Conservation (phyloP, 2,113 vertebrate species). For the Polypterus senegalus region DNA sequence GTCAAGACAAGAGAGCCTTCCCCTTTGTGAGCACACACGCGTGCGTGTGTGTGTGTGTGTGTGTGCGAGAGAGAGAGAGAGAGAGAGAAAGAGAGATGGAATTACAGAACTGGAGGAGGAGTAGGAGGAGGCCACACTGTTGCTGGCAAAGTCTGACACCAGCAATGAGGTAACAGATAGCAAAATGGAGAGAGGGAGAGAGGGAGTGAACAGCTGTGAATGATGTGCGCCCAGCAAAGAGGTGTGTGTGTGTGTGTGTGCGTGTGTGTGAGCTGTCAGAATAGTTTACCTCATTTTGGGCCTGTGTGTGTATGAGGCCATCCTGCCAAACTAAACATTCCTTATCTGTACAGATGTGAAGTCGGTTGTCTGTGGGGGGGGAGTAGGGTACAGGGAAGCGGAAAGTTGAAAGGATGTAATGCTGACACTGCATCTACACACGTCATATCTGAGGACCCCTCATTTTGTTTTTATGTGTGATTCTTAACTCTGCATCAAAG, state of each 20-base stretch:
- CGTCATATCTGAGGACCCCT: too few relatives aligned
- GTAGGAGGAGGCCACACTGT: rapidly evolving
- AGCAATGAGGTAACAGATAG: not conserved
- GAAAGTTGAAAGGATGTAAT: not conserved
- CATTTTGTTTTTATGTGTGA: too few relatives aligned
- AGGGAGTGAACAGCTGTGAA: not conserved
- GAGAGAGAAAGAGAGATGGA: not conserved
- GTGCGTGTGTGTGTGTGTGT: not conserved
- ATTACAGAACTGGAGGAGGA: not conserved
- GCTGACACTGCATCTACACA: not conserved
- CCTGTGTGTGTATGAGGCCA: conserved; percentile 9
- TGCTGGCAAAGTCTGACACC: not conserved
- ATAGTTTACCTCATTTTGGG: not conserved
- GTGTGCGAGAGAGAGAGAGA: not conserved
- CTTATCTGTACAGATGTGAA: conserved; percentile 26
- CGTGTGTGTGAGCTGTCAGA: not conserved
- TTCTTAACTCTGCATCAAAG: too few relatives aligned
- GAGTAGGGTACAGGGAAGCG: not conserved
- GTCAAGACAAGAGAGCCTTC: not conserved
- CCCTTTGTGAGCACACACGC: not conserved
- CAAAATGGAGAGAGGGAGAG: not conserved
- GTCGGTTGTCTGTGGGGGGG: not conserved
- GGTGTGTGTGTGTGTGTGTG: not conserved
- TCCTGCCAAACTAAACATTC: conserved; percentile 40
- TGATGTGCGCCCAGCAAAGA: not conserved